Base-by-base conservation (phyloP, 2,113 vertebrate genomes). In the Fukomys damarensis region DNA sequence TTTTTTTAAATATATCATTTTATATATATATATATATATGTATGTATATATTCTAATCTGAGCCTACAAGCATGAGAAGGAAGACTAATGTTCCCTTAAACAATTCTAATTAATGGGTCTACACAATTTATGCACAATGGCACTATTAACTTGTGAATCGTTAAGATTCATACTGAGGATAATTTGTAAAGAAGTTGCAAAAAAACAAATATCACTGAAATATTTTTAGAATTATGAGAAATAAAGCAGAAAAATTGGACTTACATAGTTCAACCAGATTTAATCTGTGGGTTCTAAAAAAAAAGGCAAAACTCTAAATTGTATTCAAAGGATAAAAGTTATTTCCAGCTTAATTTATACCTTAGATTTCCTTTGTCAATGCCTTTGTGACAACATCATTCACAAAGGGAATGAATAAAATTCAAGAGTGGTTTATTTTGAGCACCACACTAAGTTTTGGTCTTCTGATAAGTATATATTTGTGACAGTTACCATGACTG, bases 141-240 rank as follows among this genome's bases (percentile, higher is more conserved):
- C 74, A 90, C 43, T 80, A 46, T 84, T 97, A 95, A 80, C 17
- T 93, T 97, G 38, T 96, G 35, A 96, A 87, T 96, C 92, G 92
- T 94, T 97, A 85, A 86, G 38, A 89, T 85, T 58, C n/a, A 66
- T 82, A 93, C 77, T 87, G 83, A 96, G 46, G 30, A 93, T 63
- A 92, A 86, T 90, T 97, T 93, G 24, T 19, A 97, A 97, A 95
- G 56, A 86, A 80, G 68, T 46, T 96, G 0, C 35, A 84, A 94
- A 94, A 93, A 63, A 54, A 95, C 93, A 97, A 66, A 41, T 88
- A 72, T 89, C 88, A 72, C 88, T 68, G 28, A 77, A n/a, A 70
- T 82, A 84, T 87, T 95, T 95, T 91, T 94, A 91, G 28, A 66
- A 93, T 77, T 88, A 7, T 89, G 59, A 89, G 59, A 95, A 83